A percentile compares a stretch with the other conserved stretches of the same genome.
Evolutionary conservation across 2,113 vertebrate species (phyloP).

Genomic region (Riparia riparia): DNA sequence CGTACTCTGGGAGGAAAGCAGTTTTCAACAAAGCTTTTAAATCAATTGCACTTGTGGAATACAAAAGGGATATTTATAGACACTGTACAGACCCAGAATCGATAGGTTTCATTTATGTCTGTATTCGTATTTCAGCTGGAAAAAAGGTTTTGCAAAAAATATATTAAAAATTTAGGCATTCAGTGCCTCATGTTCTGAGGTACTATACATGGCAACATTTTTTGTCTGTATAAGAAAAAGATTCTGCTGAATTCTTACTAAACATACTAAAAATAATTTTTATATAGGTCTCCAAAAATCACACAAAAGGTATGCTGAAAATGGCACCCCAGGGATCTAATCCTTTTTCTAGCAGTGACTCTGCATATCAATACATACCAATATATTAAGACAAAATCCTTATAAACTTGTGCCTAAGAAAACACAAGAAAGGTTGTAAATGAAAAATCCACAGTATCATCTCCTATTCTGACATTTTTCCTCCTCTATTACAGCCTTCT

Average conservation of each 20-base stretch:
- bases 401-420: constrained; percentile 44
- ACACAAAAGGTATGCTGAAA: constrained; percentile 60
- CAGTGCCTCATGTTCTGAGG: neutral
- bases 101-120: neutral
- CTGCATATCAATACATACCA: constrained; percentile 47
- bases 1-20: neutral
- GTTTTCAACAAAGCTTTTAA: constrained; percentile 47
- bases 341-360: constrained; percentile 54
- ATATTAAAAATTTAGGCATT: neutral
- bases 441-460: neutral
- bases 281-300: constrained; percentile 22
- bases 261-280: neutral
- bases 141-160: neutral
- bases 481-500: neutral
- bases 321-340: constrained; percentile 53
- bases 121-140: neutral
- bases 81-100: neutral
- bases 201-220: neutral
- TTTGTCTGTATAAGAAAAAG: constrained; percentile 30
- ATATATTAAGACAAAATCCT: constrained; percentile 44
- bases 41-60: constrained; percentile 29
- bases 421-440: constrained; percentile 32
- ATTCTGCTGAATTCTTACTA: neutral
- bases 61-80: constrained; percentile 44
- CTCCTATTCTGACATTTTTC: neutral